Evolutionary conservation across 23 tunicate species (phyloP).

Genomic region (Pegea sp.): DNA sequence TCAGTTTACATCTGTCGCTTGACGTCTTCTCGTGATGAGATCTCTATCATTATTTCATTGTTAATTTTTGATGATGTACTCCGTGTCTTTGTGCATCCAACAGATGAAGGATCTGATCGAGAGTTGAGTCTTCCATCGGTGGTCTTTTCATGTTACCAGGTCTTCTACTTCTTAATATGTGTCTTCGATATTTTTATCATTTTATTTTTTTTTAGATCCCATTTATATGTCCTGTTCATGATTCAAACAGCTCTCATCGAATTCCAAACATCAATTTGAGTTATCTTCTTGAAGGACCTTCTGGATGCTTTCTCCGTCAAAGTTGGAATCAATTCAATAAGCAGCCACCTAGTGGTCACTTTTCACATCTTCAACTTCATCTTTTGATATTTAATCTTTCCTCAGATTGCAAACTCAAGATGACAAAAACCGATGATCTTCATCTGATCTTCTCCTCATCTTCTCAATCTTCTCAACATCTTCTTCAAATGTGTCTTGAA

Average conservation of each 20-base stretch:
- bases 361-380: too few species aligned
- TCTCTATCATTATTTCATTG: conserved; percentile 25
- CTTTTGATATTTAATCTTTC: too few species aligned
- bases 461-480: too few species aligned
- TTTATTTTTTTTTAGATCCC: conserved; percentile 28
- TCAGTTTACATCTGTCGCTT: conserved; percentile 31
- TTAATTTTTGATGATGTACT: conserved; percentile 48
- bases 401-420: too few species aligned
- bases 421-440: too few species aligned
- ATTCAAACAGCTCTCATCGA: conserved; percentile 49
- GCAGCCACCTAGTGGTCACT: too few species aligned
- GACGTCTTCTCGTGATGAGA: conserved; percentile 12
- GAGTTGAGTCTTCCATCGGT: conserved; percentile 56
- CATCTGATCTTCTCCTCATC: too few species aligned
- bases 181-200: too few species aligned
- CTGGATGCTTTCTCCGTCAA: conserved; percentile 20
- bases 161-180: neutral
- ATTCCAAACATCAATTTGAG: conserved; percentile 21
- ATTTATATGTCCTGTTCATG: conserved; percentile 45
- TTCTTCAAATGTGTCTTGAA: too few species aligned
- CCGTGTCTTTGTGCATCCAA: conserved; percentile 7
- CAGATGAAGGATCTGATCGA: neutral
- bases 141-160: conserved; percentile 43
- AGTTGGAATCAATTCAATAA: too few species aligned
- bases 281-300: conserved; percentile 27